Evolutionary conservation across 1,140 invertebrate genomes (phyloP), one percentile per base, ranked within the genome.

Genomic region (Scaptodrosophila lebanonensis): DNA sequence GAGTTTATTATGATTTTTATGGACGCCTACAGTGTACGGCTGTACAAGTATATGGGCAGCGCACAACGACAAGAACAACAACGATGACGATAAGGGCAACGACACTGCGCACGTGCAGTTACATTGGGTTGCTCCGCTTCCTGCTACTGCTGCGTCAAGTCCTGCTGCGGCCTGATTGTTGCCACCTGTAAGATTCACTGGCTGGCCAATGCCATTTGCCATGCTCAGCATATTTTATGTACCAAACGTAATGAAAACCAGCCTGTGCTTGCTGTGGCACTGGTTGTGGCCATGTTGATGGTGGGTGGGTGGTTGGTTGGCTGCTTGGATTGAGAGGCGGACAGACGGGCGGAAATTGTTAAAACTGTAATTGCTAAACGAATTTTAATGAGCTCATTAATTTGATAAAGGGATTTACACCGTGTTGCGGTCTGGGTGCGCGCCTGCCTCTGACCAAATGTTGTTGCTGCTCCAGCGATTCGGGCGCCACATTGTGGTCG

Each of bases 381-480:
- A 84, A 84, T 84, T 84, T 84, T 84, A 84, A 84, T 83, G 82
- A 84, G 82, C 82, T 84, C 82, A 84, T 84, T 84, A 84, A 84
- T 84, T 84, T 82, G 70, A 84, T 82, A 84, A 84, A 84, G 82
- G 75, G 71, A 82, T 84, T 84, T 82, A 83, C 75, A 82, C 70
- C 62, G 76, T 83, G 75, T 75, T 82, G 75, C 75, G 75, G 75
- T 82, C 48, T 60, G 58, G 60, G 29, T 50, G 53, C 20, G 33
- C 49, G 36, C 47, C 36, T 2, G 12, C 18, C 35, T 43, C 59
- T 58, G 49, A 49, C 75, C 73, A 66, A 79, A 73, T 82, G 53
- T 52, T 53, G 29, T 43, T 52, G 66, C 49, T 47, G 7, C 8
- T 20, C 15, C 5, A 11, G 43, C 7, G 15, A 15, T 17, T 45